phyloP scores from a whole-genome alignment of 2,888 invertebrate species.

The Dryadula phaetusa region DNA sequence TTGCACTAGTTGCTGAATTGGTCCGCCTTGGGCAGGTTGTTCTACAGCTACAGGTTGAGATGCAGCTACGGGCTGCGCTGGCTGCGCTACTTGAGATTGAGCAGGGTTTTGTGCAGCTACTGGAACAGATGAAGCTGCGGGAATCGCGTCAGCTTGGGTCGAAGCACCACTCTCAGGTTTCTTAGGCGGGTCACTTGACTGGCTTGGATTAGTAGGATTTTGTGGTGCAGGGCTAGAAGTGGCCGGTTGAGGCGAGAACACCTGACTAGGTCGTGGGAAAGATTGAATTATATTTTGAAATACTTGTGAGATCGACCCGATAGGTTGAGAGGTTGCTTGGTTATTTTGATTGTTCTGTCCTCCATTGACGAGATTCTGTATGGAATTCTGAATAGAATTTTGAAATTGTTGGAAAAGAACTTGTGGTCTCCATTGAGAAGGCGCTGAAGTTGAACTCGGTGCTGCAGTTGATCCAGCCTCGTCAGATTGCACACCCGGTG shows the following conservation, averaged over 20 bases:
- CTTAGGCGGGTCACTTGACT: not conserved
- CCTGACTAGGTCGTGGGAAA: slow-evolving; percentile 34
- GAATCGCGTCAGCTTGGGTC: slow-evolving; percentile 19
- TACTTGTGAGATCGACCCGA: slow-evolving; percentile 46
- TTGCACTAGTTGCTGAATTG: slow-evolving; percentile 60
- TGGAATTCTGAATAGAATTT: slow-evolving; percentile 40
- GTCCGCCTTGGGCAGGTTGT: slow-evolving; percentile 45
- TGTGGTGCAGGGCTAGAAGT: slow-evolving; percentile 17
- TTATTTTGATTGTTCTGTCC: slow-evolving; percentile 32
- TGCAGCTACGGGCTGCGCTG: slow-evolving; percentile 33
- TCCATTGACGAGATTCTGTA: slow-evolving; percentile 41
- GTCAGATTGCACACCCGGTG: slow-evolving; percentile 31
- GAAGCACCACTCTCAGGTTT: slow-evolving; percentile 27
- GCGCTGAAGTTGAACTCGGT: slow-evolving; percentile 16
- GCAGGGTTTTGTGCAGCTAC: not conserved
- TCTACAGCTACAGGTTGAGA: slow-evolving; percentile 30
- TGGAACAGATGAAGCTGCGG: slow-evolving; percentile 27
- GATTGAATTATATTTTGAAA: slow-evolving; percentile 49
- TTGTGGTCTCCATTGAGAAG: slow-evolving; percentile 39
- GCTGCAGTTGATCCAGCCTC: slow-evolving; percentile 12
- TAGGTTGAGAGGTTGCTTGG: slow-evolving; percentile 32
- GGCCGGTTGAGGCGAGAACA: slow-evolving; percentile 24
- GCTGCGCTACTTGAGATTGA: slow-evolving; percentile 18
- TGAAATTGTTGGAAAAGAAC: slow-evolving; percentile 45
- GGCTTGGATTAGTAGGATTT: slow-evolving; percentile 8